Evolutionary conservation across 2,113 vertebrate genomes (phyloP), one percentile per base, ranked within the genome.

Genomic region (Chamaetylas fuelleborni): DNA sequence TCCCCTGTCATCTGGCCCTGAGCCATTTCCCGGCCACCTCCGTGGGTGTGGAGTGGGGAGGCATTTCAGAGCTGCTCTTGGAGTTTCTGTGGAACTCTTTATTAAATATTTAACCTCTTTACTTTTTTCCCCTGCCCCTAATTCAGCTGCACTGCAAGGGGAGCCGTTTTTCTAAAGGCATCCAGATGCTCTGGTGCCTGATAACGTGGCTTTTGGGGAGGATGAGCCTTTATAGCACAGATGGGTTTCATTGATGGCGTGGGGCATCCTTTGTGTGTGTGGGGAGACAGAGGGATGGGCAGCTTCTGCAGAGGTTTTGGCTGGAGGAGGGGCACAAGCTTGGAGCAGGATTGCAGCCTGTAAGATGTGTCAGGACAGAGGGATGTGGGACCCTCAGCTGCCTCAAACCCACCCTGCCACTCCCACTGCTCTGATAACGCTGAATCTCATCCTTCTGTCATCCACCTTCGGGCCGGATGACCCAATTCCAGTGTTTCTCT

Each of bases 71-170:
- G 70, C 72, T 38, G 70, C 80, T 22, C 88, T 96, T 77, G 15
- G 73, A 96, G 84, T 56, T 96, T 92, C 85, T 51, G 92, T 86
- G 80, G 94, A 94, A 65, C 61, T 53, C 11, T 89, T 91, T 86
- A 97, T 98, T 91, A 98, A 98, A 97, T 98, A 98, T 97, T 98
- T 95, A 98, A 97, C 87, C 74, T 45, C 92, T 97, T 93, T 51
- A 33, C 72, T 64, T 93, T 66, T 33, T 50, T 8, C 0, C 2
- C 50, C 86, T 93, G 88, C 76, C 64, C 95, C 70, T 96, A 58
- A 69, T 85, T 96, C 91, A 92, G 66, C 91, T 40, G 5, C 40
- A 14, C 42, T 8, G 19, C 69, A 50, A 80, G 5, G 54, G 85
- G 91, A 95, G 69, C 67, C 61, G 89, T 67, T 96, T 96, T 97